A percentile compares a stretch with the other conserved stretches of the same genome.
Evolutionary conservation across 2,888 invertebrate species (phyloP).

Genomic region (Eupithecia centaureata): DNA sequence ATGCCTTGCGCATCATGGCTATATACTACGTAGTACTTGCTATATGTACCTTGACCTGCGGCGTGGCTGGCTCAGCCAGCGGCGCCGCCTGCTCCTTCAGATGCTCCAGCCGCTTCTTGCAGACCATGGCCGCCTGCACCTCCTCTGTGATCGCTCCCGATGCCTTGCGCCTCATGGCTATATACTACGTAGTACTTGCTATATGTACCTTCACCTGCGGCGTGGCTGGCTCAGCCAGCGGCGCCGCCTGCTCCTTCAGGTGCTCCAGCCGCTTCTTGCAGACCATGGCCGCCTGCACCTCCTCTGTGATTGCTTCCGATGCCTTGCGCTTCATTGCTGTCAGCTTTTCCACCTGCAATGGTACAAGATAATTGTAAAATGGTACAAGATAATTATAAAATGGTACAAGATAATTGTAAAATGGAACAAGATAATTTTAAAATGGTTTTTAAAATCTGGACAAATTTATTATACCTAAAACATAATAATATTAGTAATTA

Average conservation of each 20-base stretch:
- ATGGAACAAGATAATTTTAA: too few relatives aligned
- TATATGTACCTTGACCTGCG: too few relatives aligned
- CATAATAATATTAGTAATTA: too few relatives aligned
- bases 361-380: too few relatives aligned
- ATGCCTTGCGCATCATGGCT: too few relatives aligned
- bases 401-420: too few relatives aligned
- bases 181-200: too few relatives aligned
- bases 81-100: slow-evolving; percentile 88
- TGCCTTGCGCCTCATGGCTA: slow-evolving; percentile 95
- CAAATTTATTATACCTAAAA: too few relatives aligned
- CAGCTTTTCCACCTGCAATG: slow-evolving; percentile 88
- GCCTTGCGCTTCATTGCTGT: slow-evolving; percentile 96
- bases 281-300: slow-evolving; percentile 94
- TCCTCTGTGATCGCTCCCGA: slow-evolving; percentile 97
- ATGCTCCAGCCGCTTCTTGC: slow-evolving; percentile 96
- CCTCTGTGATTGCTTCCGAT: slow-evolving; percentile 96
- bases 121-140: slow-evolving; percentile 93
- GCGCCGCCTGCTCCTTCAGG: slow-evolving; percentile 88
- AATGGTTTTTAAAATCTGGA: too few relatives aligned
- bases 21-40: too few relatives aligned
- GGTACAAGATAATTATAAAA: too few relatives aligned
- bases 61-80: slow-evolving; percentile 63
- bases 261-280: slow-evolving; percentile 97
- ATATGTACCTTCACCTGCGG: too few relatives aligned
- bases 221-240: slow-evolving; percentile 64